Conservation (phyloP, 2,113 vertebrate species). For the Motacilla alba region DNA sequence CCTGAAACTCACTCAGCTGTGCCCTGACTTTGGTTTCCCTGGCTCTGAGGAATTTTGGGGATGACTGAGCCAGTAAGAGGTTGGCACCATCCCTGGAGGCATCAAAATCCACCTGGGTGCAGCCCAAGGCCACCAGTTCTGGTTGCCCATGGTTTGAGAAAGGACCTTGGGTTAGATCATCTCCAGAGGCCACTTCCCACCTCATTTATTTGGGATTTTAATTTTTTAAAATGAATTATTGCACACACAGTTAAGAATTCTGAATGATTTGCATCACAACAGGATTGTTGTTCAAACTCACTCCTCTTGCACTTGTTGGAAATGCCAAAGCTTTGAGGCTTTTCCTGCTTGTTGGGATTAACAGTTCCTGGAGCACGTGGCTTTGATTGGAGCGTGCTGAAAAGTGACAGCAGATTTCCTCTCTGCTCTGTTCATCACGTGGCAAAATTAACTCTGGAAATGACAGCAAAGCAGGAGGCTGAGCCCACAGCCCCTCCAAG, state of each 20-base stretch:
- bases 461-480: background rate
- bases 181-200: background rate
- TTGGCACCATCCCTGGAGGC: background rate
- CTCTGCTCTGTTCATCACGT: background rate
- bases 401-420: background rate
- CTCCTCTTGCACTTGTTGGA: background rate
- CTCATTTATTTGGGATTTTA: background rate
- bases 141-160: background rate
- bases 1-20: background rate
- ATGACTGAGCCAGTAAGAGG: background rate
- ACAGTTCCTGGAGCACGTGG: background rate
- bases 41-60: background rate
- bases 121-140: background rate
- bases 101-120: background rate
- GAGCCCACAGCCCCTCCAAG: background rate
- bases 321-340: background rate
- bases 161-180: background rate
- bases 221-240: background rate
- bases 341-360: background rate
- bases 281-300: background rate
- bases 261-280: background rate
- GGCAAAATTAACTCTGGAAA: background rate
- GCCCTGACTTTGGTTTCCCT: background rate
- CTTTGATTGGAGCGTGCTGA: background rate
- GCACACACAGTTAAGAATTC: background rate